Evolutionary conservation across 1,140 invertebrate species (phyloP), one percentile per base, ranked within the genome.

Genomic region (Sinonovacula constricta): DNA sequence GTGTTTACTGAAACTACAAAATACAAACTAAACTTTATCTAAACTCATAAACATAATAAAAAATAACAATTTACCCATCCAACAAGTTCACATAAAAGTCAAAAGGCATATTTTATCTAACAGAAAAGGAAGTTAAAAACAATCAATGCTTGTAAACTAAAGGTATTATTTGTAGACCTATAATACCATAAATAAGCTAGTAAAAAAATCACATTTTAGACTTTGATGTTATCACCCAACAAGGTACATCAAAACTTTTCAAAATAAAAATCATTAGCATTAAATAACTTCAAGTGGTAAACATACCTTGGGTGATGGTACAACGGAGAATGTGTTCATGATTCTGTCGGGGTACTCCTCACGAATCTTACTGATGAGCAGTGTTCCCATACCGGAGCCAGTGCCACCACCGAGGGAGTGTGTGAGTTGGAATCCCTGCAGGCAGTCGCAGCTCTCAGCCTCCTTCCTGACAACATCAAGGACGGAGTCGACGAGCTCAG

Each of bases 251-350:
- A n/a, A n/a, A n/a, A n/a, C n/a, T n/a, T n/a, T n/a, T n/a, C n/a
- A n/a, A n/a, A n/a, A n/a, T n/a, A n/a, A n/a, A n/a, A n/a, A 45
- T 45, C 7, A 45, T 45, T 45, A 18, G 7, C 39, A 45, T 7
- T 45, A 45, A 45, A 18, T 45, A 45, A 45, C 18, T 45, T 45
- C 18, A 45, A 45, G 39, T 7, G 18, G 7, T 45, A 39, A 22
- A 80, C 67, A 31, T 83, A 93, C 96, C 91, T 96, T 96, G 14
- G 96, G 95, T 28, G 96, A 97, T 53, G 96, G 96, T 56, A 97
- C 95, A 53, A 97, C 95, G 2, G 95, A 96, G 90, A 96, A 97
- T 30, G 96, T 96, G 89, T 95, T 95, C 94, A 97, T 97, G 76
- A 98, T 97, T 89, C 97, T 93, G 92, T 98, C 96, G 4, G 97